Base-by-base conservation (phyloP, 2,888 invertebrate genomes). In the Ernsta delagoae region DNA sequence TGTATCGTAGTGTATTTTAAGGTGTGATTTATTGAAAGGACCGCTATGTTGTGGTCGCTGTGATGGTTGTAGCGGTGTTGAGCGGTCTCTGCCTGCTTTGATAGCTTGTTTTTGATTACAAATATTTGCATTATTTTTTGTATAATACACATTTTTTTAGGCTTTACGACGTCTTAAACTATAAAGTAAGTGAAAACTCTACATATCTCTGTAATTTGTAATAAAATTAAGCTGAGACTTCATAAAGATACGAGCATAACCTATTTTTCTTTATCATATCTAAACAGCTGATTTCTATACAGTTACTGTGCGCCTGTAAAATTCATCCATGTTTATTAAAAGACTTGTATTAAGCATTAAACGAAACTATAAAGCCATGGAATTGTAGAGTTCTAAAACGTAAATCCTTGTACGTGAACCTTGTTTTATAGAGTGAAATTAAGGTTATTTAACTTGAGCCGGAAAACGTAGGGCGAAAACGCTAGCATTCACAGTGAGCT, bases 1-100 rank as follows among this genome's bases (percentile, higher is more conserved):
- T 36, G 36, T 36, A 36, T 36, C 36, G 36, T 73, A 70, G 75
- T 77, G 77, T 76, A 66, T 75, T 75, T 75, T 75, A 74, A 75
- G 50, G 74, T 75, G 75, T 74, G 74, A 71, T 73, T 74, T 62
- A 11, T 54, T 34, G 7, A 4, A 54, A 31, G 11, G 31, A 54
- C 54, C 34, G 36, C 5, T 12, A 64, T 63, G 59, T 54, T 53
- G 24, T 59, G 36, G 31, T 50, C 7, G 50, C 45, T 50, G 57
- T 57, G 57, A n/a, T n/a, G n/a, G n/a, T n/a, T n/a, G n/a, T n/a
- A n/a, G n/a, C n/a, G n/a, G n/a, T n/a, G n/a, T n/a, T n/a, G n/a
- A n/a, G 41, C 41, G 11, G 36, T 53, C 54, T 62, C 65, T 65
- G 65, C 57, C 61, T 61, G 61, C 50, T 61, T 61, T 48, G 60